These are phyloP conservation scores for Tanytarsus gracilentus DNA, from an alignment of 2,888 invertebrate species.

Conservation along the genomic window DNA sequence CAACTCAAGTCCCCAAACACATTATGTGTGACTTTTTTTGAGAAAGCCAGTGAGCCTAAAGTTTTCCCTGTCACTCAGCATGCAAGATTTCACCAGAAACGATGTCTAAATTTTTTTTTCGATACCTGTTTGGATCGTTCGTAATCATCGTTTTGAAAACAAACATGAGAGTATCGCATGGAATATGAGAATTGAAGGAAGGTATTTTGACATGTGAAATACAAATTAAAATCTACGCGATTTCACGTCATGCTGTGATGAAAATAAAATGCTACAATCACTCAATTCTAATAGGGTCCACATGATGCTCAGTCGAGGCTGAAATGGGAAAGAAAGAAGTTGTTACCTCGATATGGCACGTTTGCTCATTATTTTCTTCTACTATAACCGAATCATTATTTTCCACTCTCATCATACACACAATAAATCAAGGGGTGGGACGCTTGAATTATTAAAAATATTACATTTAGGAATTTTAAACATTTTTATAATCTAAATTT, in stretches of 20 bases:
- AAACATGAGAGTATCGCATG: constrained; percentile 1
- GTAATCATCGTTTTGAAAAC: constrained; percentile 12
- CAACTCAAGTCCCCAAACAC: too few species aligned
- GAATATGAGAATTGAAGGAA: background rate
- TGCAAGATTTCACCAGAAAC: constrained; percentile 13
- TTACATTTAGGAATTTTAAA: too few species aligned
- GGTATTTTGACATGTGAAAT: constrained; percentile 20
- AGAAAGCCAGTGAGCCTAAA: too few species aligned
- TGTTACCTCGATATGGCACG: constrained; percentile 10
- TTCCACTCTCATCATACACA: background rate
- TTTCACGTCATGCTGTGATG: constrained; percentile 20
- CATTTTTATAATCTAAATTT: too few species aligned
- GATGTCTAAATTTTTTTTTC: background rate
- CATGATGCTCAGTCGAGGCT: constrained; percentile 9
- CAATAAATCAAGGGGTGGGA: too few species aligned
- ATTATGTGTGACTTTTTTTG: too few species aligned
- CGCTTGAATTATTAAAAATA: too few species aligned
- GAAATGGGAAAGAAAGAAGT: background rate
- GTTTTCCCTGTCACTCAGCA: constrained; percentile 12
- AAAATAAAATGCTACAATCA: constrained; percentile 10
- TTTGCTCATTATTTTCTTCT: constrained; percentile 21
- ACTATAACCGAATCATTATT: constrained; percentile 14
- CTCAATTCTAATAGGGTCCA: constrained; percentile 8
- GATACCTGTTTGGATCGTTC: constrained; percentile 16
- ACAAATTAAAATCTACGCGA: constrained; percentile 21